Conservation (phyloP, 1,140 invertebrate genomes). For the Prorops nasuta region DNA sequence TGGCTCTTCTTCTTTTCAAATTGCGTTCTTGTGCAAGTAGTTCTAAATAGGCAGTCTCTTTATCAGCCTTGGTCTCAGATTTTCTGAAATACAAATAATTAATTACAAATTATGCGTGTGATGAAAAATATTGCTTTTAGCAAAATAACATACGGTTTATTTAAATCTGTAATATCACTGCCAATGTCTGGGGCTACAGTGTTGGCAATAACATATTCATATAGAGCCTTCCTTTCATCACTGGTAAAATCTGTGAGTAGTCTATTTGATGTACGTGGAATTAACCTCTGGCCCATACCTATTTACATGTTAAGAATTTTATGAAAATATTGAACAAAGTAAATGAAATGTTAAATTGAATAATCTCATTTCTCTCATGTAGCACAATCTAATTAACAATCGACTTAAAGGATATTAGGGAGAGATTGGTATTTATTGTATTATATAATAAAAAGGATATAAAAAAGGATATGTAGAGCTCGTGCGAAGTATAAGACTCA, state of each 20-base stretch:
- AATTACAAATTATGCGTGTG: conserved; percentile 1
- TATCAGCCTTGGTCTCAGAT: conserved; percentile 19
- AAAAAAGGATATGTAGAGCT: conserved; percentile 50
- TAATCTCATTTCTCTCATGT: no score
- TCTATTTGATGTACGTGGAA: conserved; percentile 59
- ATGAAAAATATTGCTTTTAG: conserved; percentile 5
- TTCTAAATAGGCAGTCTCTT: conserved; percentile 49
- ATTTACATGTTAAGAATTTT: conserved; percentile 35
- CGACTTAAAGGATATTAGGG: no score
- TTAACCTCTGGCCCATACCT: conserved; percentile 50
- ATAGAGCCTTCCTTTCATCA: conserved; percentile 56
- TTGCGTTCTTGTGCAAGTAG: conserved; percentile 62
- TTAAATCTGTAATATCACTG: conserved; percentile 42
- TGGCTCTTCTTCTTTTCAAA: conserved; percentile 62
- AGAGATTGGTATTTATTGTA: no score
- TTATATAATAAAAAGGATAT: no score
- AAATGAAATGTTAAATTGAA: no score
- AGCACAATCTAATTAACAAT: no score
- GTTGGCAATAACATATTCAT: conserved; percentile 54
- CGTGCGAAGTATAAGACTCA: conserved; percentile 40
- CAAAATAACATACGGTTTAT: conserved; percentile 45
- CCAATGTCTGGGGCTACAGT: conserved; percentile 46
- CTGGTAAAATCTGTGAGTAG: conserved; percentile 55
- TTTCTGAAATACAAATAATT: conserved; percentile 25
- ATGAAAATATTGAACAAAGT: no score